Evolutionary conservation across 1,140 invertebrate species (phyloP).

Genomic region (Helicoverpa zea): DNA sequence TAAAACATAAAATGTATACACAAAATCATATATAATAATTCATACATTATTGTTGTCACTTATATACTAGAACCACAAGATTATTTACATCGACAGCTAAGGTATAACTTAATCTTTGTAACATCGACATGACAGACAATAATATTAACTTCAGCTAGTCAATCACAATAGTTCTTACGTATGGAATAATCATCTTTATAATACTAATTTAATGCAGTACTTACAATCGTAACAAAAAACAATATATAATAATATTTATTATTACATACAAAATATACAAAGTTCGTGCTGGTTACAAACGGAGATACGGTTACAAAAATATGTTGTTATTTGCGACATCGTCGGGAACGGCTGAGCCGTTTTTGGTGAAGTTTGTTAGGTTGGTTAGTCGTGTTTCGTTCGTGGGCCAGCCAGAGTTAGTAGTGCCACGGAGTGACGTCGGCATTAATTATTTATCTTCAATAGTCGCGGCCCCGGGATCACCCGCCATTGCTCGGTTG

Average conservation of each 20-base stretch:
- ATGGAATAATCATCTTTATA: slow-evolving; percentile 68
- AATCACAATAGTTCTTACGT: slow-evolving; percentile 45
- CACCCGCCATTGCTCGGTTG: slow-evolving; percentile 80
- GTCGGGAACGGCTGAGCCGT: slow-evolving; percentile 25
- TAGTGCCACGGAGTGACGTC: slow-evolving; percentile 43
- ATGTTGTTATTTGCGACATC: slow-evolving; percentile 8
- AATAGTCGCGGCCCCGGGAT: slow-evolving; percentile 37
- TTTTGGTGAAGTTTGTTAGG: slow-evolving; percentile 26
- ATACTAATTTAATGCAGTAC: slow-evolving; percentile 56
- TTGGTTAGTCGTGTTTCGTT: background rate
- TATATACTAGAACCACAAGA: slow-evolving; percentile 24
- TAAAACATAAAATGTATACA: slow-evolving; percentile 46
- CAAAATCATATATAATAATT: slow-evolving; percentile 49
- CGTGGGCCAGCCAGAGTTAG: slow-evolving; percentile 39
- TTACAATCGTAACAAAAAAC: slow-evolving; percentile 51
- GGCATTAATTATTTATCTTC: background rate
- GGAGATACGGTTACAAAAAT: slow-evolving; percentile 24
- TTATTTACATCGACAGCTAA: slow-evolving; percentile 43
- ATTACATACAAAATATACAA: slow-evolving; percentile 79
- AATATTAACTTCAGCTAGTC: slow-evolving; percentile 24
- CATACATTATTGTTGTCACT: slow-evolving; percentile 46
- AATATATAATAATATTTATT: slow-evolving; percentile 58
- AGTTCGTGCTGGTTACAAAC: slow-evolving; percentile 30
- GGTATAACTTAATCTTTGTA: slow-evolving; percentile 47
- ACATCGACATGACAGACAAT: slow-evolving; percentile 32